Evolutionary conservation across 2,113 vertebrate genomes (phyloP), one percentile per base, ranked within the genome.

Genomic region (Cryptotis parvus): DNA sequence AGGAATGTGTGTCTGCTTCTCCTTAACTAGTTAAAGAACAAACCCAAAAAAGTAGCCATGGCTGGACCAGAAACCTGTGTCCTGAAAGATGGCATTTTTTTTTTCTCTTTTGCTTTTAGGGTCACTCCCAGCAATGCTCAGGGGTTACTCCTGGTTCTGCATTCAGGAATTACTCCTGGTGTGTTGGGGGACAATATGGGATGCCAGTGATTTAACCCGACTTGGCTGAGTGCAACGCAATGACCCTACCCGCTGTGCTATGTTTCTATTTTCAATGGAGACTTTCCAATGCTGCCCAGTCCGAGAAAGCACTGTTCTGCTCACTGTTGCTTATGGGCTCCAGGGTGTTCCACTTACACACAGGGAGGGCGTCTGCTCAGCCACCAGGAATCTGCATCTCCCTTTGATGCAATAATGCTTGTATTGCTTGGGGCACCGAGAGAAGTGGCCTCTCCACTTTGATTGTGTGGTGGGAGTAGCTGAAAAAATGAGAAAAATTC

Each of bases 401-500:
- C 98, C 98, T 11, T 98, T 98, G 90, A 99, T 87, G 61, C 98
- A 99, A 96, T 98, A 99, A 88, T 98, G 81, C 18, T n/a, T 76
- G 31, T 98, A 97, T 1, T 98, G 93, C 52, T 97, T 95, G 5
- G 98, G 98, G 94, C 98, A 99, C 41, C 95, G 90, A 0, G 98
- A 98, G 92, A 98, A 98, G 95, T 99, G 98, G 6, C 97, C 97
- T 37, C 81, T 96, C 95, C 96, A 96, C 66, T 92, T 92, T 5
- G 85, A 93, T 0, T 85, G 96, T 14, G 98, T 97, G 29, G 66
- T 97, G 27, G 66, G 82, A 27, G 94, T 76, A 22, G 95, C 96
- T 97, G 84, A 55, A 92, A 58, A 87, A 90, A 82, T 4, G 61
- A 92, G 77, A 92, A 83, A 41, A 68, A 26, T 26, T 92, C 73